Base-by-base conservation (phyloP, 2,113 vertebrate genomes). In the Struthidea cinerea region DNA sequence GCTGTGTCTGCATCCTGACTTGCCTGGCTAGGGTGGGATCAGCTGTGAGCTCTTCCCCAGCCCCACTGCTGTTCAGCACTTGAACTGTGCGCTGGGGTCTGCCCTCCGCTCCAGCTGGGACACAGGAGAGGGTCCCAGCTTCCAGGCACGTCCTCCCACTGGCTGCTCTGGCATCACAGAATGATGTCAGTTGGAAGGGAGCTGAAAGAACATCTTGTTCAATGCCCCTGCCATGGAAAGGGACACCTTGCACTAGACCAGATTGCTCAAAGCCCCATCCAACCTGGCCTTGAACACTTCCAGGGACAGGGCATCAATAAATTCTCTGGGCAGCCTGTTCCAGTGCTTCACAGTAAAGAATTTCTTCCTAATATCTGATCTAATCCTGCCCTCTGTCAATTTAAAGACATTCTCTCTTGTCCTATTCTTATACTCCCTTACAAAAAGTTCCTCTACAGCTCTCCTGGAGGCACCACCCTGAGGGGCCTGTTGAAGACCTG, bases 191-290 rank as follows among this genome's bases (percentile, higher is more conserved):
- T 22, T 76, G 47, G 21, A 76, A 35, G n/a, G 23, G 47, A 35
- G 14, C n/a, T 76, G 42, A 41, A 76, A 69, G 55, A 55, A 32
- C 47, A 16, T 33, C 21, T 76, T 19, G n/a, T 90, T 83, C 41
- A 53, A 3, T 0, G 0, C 6, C 16, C 17, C 41, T 76, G 70
- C 55, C 4, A 0, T 19, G 21, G 26, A 26, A n/a, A 23, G 18
- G 41, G 47, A 6, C 17, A 22, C 41, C 20, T 61, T 76, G 30
- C 26, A 23, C 41, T 61, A 4, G 14, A 41, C 6, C 55, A 41
- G 16, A 13, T 27, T 75, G n/a, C 35, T 55, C 47, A 26, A 60
- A 75, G 9, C 61, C 21, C 11, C 16, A 16, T 46, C 39, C 47
- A 68, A 1, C 30, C 53, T 68, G 46, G 26, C 39, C 39, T 60